Evolutionary conservation across 1,140 invertebrate species (phyloP).

Genomic region (Hetaerina americana): DNA sequence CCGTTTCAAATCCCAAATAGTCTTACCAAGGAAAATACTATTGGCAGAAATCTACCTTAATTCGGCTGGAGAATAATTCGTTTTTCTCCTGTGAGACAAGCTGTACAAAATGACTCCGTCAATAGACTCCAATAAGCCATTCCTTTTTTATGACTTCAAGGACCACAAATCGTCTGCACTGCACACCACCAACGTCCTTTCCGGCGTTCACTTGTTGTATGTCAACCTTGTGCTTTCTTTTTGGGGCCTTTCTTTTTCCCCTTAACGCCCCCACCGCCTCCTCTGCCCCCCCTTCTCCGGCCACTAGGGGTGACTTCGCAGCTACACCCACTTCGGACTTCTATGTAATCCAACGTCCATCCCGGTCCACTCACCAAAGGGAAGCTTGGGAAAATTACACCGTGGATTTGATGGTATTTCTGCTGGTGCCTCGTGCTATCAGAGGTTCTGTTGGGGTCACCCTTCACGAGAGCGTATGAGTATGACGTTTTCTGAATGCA

Average conservation of each 20-base stretch:
- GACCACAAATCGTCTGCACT: background rate
- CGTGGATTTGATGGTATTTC: slow-evolving; percentile 29
- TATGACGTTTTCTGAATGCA: slow-evolving; percentile 78
- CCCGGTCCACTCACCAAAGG: slow-evolving; percentile 30
- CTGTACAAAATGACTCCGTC: too few relatives aligned
- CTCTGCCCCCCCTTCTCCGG: background rate
- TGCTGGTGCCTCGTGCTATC: slow-evolving; percentile 29
- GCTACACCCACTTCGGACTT: slow-evolving; percentile 65
- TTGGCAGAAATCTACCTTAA: too few relatives aligned
- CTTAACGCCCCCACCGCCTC: background rate
- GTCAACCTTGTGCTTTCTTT: background rate
- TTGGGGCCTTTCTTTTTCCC: background rate
- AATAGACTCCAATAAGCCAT: background rate
- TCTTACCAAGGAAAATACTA: too few relatives aligned
- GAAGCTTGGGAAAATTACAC: slow-evolving; percentile 36
- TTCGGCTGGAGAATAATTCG: too few relatives aligned
- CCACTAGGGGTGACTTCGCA: slow-evolving; percentile 47
- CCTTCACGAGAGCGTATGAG: slow-evolving; percentile 62
- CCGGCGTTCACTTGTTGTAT: background rate
- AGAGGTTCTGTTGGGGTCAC: slow-evolving; percentile 23
- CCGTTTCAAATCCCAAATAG: too few relatives aligned
- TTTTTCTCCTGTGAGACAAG: too few relatives aligned
- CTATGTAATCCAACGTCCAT: slow-evolving; percentile 71
- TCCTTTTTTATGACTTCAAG: background rate
- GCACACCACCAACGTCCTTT: background rate